Conservation (phyloP, 2,113 vertebrate genomes). For the Montifringilla adamsi region DNA sequence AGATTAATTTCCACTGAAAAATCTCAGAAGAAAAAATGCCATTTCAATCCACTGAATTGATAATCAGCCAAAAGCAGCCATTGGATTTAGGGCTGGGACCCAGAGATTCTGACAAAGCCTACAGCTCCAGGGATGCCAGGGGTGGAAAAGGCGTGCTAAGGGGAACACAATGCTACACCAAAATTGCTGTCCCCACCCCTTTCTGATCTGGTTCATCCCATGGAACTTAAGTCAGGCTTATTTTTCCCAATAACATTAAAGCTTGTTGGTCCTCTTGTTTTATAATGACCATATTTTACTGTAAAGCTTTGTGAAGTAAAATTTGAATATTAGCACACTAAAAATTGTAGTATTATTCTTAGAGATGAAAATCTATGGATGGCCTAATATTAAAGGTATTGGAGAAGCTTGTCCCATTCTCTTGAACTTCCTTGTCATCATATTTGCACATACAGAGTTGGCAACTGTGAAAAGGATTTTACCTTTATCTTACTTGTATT, state of each 20-base stretch:
- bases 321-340: not conserved
- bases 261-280: not conserved
- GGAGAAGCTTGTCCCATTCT: not conserved
- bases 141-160: not conserved
- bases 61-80: not conserved
- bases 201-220: not conserved
- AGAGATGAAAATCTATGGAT: not conserved
- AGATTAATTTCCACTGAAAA: not conserved
- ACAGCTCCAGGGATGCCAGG: not conserved
- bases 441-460: not conserved
- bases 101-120: not conserved
- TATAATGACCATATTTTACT: not conserved
- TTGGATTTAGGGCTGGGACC: not conserved
- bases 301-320: not conserved
- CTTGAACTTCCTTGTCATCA: not conserved
- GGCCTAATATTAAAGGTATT: not conserved
- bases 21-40: not conserved
- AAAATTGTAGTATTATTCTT: not conserved
- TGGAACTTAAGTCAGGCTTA: not conserved
- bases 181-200: not conserved
- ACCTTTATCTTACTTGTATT: not conserved
- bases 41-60: not conserved
- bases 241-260: not conserved
- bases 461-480: not conserved
- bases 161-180: accelerated